These are phyloP conservation scores for Dicerorhinus sumatrensis DNA, from an alignment of 2,113 vertebrate species.

Conservation along the genomic window DNA sequence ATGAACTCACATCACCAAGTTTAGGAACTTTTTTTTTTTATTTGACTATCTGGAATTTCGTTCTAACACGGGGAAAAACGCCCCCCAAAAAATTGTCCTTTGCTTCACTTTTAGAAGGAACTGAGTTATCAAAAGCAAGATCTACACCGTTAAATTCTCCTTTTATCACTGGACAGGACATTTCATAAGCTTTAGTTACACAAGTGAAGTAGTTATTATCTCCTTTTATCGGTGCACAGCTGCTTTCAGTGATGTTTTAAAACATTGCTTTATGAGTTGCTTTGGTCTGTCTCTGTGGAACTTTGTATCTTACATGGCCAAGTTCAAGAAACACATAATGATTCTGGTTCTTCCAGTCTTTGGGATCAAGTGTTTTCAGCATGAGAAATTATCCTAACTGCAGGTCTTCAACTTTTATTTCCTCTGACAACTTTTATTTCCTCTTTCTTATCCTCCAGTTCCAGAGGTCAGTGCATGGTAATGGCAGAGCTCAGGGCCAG, in stretches of 20 bases:
- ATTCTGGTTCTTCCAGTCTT: constrained; percentile 92
- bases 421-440: constrained; percentile 86
- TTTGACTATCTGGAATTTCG: constrained; percentile 94
- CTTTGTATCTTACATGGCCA: constrained; percentile 91
- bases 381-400: constrained; percentile 92
- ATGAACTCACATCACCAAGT: constrained; percentile 88
- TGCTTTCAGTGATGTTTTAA: constrained; percentile 94
- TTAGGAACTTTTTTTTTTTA: constrained; percentile 90
- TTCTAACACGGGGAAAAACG: constrained; percentile 91
- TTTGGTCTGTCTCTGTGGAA: constrained; percentile 96
- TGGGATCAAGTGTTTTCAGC: background rate
- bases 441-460: constrained; percentile 93
- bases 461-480: constrained; percentile 55
- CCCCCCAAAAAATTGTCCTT: constrained; percentile 94
- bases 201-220: constrained; percentile 95
- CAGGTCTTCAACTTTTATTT: constrained; percentile 93
- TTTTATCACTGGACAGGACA: constrained; percentile 92
- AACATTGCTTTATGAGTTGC: constrained; percentile 93
- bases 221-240: constrained; percentile 92
- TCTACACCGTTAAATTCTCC: constrained; percentile 95
- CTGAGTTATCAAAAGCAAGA: constrained; percentile 92
- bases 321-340: constrained; percentile 93
- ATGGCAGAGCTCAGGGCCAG: background rate
- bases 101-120: constrained; percentile 93
- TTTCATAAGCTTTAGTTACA: constrained; percentile 95